Base-by-base conservation (phyloP, 2,113 vertebrate genomes). In the Gallinago undulata region DNA sequence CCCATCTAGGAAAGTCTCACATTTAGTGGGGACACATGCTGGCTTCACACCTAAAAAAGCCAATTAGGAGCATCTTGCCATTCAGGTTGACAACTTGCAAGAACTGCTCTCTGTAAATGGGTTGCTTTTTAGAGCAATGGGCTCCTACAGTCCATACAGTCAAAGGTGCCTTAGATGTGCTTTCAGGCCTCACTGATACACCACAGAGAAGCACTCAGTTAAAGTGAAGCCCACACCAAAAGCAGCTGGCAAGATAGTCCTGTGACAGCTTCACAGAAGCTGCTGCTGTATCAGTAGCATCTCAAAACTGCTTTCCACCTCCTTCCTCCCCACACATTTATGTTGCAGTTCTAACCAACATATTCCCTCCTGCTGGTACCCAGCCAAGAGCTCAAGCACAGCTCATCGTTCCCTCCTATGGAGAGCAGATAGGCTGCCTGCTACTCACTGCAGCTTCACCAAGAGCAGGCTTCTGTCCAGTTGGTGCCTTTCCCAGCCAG, bases 251-350 rank as follows among this genome's bases (percentile, higher is more conserved):
- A 89, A 82, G 73, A 39, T 43, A 75, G 16, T 82, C 31, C 69
- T 75, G 69, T 14, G 28, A 72, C 43, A 89, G 87, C 57, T 64
- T 70, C 77, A 35, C 87, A 72, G 70, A 91, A 89, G 74, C 41
- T 87, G 37, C 73, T 94, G 62, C 69, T 87, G 30, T 33, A 62
- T 64, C 91, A 82, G 77, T 22, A 87, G 39, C 91, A 95, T 91
- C 91, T 84, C 81, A 82, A 63, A 85, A 85, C 21, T 87, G 64
- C 76, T 60, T 91, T 78, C 81, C 84, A 97, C 77, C 94, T 92
- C 93, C 93, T 87, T 82, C 84, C 48, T 94, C 94, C 93, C 91
- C 94, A 95, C 84, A 76, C 33, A 0, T 68, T 84, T 75, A 47
- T 3, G 27, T 19, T 75, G 47, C 51, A 84, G 33, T 75, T 89